Evolutionary conservation across 2,888 invertebrate genomes (phyloP), one percentile per base, ranked within the genome.

Genomic region (Alitta virens): DNA sequence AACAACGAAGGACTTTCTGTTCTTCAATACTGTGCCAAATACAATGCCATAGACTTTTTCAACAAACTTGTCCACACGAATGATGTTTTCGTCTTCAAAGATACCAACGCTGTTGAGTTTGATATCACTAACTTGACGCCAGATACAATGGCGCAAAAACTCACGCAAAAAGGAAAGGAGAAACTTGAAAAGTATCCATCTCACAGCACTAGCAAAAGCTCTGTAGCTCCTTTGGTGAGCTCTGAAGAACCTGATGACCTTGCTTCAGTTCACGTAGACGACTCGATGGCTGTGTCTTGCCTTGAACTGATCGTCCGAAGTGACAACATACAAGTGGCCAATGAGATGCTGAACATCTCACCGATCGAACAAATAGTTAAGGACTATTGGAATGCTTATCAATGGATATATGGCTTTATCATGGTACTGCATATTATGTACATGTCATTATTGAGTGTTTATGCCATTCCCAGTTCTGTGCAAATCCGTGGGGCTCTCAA

Each of bases 341-440:
- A 75, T 1, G 63, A 70, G 16, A 73, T 79, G 25, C 67, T 80
- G 3, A 76, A 78, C 59, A 67, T 79, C 14, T 70, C 72, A 46
- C 77, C 79, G 1, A 69, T 80, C 21, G 66, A 66, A 33, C 66
- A 74, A 43, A 70, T 80, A 9, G 76, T 76, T 53, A 61, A 66
- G 23, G 73, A 75, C 50, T 78, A 78, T 65, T 74, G 73, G 60
- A 68, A 65, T 0, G 71, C 75, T 40, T 76, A 75, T 21, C 72
- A 74, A 26, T 75, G 74, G 72, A 73, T 73, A 5, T 79, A 76
- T 65, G 68, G 67, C 1, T 53, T 74, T 1, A 61, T 79, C 5
- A 73, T 78, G 70, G 12, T 73, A 2, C 43, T 76, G 16, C 80
- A 80, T 63, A 72, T 79, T 23, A 52, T 68, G 9, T 78, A 79